phyloP scores from a whole-genome alignment of 2,113 vertebrate species.

The Euleptes europaea region DNA sequence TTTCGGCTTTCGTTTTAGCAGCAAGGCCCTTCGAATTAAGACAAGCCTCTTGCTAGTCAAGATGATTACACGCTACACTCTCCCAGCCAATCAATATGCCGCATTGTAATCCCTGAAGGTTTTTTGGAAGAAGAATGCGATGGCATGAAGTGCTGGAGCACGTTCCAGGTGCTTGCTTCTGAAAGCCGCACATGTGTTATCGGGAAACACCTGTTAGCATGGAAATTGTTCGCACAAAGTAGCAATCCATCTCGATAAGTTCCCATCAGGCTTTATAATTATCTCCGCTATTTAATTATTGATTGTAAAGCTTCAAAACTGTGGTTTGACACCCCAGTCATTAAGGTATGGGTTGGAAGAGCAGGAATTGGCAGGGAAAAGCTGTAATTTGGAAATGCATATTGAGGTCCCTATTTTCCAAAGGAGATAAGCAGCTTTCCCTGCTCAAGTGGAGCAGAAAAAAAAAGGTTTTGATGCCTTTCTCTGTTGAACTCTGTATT shows the following conservation, averaged over 20 bases:
- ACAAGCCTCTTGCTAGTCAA: constrained; percentile 42
- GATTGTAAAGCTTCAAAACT: constrained; percentile 43
- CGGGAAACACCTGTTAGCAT: constrained; percentile 44
- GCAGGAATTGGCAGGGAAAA: constrained; percentile 35
- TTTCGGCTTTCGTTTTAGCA: constrained; percentile 26
- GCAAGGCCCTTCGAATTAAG: constrained; percentile 3
- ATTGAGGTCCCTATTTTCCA: constrained; percentile 23
- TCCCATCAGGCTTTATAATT: constrained; percentile 41
- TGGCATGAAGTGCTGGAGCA: constrained; percentile 14
- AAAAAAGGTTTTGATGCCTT: constrained; percentile 16
- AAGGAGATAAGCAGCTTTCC: constrained; percentile 17
- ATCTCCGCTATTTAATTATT: constrained; percentile 53
- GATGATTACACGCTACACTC: constrained; percentile 20
- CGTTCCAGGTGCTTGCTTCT: constrained; percentile 8
- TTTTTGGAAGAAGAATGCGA: background rate
- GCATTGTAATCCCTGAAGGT: background rate
- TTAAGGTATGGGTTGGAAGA: constrained; percentile 9
- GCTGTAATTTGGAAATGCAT: constrained; percentile 38
- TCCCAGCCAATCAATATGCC: constrained; percentile 15
- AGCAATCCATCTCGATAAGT: constrained; percentile 41
- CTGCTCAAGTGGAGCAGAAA: constrained; percentile 30
- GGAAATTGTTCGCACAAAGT: constrained; percentile 50
- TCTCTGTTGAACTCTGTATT: background rate
- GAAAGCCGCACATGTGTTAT: constrained; percentile 14
- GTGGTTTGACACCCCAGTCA: constrained; percentile 38